Percentiles rank a stretch among this genome's conserved stretches.
These are phyloP conservation scores for Branchellion lobata DNA, from an alignment of 2,888 invertebrate genomes.

Conservation along the genomic window DNA sequence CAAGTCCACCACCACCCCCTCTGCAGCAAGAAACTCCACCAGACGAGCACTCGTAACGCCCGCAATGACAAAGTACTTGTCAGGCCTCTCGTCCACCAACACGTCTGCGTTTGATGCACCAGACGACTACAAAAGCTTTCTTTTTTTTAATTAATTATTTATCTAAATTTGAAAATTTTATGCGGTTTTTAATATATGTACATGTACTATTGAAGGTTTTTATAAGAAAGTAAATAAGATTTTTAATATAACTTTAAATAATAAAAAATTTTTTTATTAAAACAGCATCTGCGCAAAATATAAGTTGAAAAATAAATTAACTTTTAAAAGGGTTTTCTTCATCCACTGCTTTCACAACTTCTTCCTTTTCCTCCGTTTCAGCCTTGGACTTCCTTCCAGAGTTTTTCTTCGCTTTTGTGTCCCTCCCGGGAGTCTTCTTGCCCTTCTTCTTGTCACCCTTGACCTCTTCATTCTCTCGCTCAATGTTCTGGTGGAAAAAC, in stretches of 20 bases:
- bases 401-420: background rate
- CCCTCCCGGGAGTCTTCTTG: background rate
- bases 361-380: background rate
- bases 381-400: background rate
- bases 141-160: too few relatives aligned
- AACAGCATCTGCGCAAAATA: too few relatives aligned
- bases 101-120: background rate
- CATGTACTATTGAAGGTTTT: too few relatives aligned
- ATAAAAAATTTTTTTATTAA: too few relatives aligned
- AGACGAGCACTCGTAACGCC: constrained; percentile 16
- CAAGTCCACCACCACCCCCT: background rate
- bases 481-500: background rate
- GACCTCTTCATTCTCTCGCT: background rate
- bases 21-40: background rate
- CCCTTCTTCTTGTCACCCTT: background rate
- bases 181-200: too few relatives aligned
- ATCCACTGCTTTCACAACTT: background rate
- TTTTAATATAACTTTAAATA: too few relatives aligned
- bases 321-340: constrained; percentile 11
- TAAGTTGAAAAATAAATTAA: background rate
- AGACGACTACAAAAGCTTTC: too few relatives aligned
- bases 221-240: too few relatives aligned
- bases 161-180: too few relatives aligned
- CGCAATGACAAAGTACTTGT: constrained; percentile 35
- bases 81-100: constrained; percentile 8